Percentiles rank a stretch among this genome's conserved stretches.
These are phyloP conservation scores for Hypena proboscidalis DNA, from an alignment of 2,888 invertebrate species.

Conservation along the genomic window DNA sequence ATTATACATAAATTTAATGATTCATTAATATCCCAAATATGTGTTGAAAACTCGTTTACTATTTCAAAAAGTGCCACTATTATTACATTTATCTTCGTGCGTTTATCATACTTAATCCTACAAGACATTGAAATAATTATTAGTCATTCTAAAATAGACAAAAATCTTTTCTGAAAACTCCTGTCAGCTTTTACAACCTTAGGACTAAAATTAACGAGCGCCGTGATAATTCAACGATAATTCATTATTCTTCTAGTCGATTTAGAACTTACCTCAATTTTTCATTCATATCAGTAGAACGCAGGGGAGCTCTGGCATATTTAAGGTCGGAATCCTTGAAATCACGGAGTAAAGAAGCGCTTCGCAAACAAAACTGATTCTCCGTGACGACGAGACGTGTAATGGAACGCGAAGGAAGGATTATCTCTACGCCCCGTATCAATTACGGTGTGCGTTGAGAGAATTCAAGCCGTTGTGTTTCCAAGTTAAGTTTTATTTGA, in stretches of 20 bases:
- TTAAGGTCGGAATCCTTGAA: slow-evolving; percentile 21
- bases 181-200: not conserved
- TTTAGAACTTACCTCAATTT: slow-evolving; percentile 7
- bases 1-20: too few relatives aligned
- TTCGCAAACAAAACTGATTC: slow-evolving; percentile 17
- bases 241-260: slow-evolving; percentile 10
- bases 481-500: slow-evolving; percentile 13
- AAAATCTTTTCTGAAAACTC: slow-evolving; percentile 1
- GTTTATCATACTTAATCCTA: too few relatives aligned
- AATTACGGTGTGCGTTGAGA: slow-evolving; percentile 35
- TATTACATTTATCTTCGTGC: too few relatives aligned
- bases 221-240: slow-evolving; percentile 1
- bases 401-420: slow-evolving; percentile 44
- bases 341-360: slow-evolving; percentile 16
- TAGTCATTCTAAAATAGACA: too few relatives aligned
- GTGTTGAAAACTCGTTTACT: too few relatives aligned
- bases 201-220: not conserved
- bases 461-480: slow-evolving; percentile 27
- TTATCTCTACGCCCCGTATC: slow-evolving; percentile 39
- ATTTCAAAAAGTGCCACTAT: too few relatives aligned
- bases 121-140: too few relatives aligned
- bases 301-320: slow-evolving; percentile 6
- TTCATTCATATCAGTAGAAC: slow-evolving; percentile 11
- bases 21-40: too few relatives aligned
- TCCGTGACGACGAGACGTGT: slow-evolving; percentile 41